Evolutionary conservation across 2,888 invertebrate genomes (phyloP).

Genomic region (Hemistola chrysoprasaria): DNA sequence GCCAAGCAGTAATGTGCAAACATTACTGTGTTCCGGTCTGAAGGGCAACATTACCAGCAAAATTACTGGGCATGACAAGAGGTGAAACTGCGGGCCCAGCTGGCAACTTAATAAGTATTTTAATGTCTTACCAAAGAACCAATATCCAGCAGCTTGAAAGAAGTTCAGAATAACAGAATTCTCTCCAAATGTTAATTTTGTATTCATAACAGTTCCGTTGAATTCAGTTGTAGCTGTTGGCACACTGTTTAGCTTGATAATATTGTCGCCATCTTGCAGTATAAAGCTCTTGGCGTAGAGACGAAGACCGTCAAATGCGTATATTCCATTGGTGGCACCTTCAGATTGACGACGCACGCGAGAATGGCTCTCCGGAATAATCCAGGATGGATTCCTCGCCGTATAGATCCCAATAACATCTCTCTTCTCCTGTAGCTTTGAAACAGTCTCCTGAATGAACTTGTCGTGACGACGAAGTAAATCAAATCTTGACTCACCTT

Average conservation of each 20-base stretch:
- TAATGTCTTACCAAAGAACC: conserved; percentile 67
- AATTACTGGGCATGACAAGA: no score
- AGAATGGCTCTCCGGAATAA: conserved; percentile 44
- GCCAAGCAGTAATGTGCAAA: no score
- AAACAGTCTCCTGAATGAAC: conserved; percentile 79
- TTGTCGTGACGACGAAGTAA: conserved; percentile 84
- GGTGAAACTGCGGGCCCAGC: no score
- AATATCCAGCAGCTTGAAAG: conserved; percentile 52
- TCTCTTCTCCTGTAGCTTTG: conserved; percentile 65
- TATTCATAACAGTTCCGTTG: conserved; percentile 35
- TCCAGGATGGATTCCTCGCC: conserved; percentile 78
- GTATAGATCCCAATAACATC: conserved; percentile 83
- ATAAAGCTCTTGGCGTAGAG: conserved; percentile 40
- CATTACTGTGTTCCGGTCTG: no score
- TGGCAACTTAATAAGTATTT: no score
- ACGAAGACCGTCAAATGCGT: conserved; percentile 43
- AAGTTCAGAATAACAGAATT: conserved; percentile 53
- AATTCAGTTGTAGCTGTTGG: conserved; percentile 20
- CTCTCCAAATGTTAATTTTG: conserved; percentile 44
- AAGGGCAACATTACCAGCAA: no score
- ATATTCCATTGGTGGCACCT: conserved; percentile 22
- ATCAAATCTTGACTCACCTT: conserved; percentile 76
- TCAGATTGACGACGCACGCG: conserved; percentile 53
- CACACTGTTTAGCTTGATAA: conserved; percentile 7
- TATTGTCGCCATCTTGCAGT: conserved; percentile 10